phyloP scores from a whole-genome alignment of 2,888 invertebrate genomes.

The Ceriagrion tenellum region DNA sequence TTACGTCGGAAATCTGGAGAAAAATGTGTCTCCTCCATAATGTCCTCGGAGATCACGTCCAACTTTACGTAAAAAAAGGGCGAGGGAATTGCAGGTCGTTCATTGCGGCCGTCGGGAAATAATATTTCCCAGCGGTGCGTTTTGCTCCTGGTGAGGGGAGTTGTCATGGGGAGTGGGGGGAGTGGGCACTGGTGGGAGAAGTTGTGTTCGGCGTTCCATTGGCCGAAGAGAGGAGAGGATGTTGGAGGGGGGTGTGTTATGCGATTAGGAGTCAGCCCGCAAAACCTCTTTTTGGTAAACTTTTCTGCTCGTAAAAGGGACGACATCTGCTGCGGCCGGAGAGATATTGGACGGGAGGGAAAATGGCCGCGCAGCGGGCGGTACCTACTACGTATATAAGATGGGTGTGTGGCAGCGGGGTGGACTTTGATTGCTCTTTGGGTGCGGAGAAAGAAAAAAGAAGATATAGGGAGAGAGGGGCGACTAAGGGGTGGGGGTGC shows the following conservation, averaged over 20 bases:
- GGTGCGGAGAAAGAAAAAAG: neutral
- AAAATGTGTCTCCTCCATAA: too few species aligned
- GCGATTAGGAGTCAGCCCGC: slow-evolving; percentile 25
- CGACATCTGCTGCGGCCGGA: slow-evolving; percentile 51
- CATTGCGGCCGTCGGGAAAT: neutral
- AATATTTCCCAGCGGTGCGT: neutral
- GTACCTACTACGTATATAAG: neutral
- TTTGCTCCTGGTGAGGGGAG: neutral
- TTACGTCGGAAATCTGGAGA: neutral
- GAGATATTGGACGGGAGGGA: slow-evolving; percentile 39
- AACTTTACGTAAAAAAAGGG: too few species aligned
- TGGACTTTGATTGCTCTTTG: too few species aligned
- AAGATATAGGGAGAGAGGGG: neutral
- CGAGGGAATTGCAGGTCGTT: too few species aligned
- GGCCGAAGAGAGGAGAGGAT: neutral
- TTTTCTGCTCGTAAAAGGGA: slow-evolving; percentile 43
- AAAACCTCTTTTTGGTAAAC: slow-evolving; percentile 16
- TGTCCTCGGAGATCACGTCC: too few species aligned
- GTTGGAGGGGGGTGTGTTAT: neutral
- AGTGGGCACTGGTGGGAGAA: neutral
- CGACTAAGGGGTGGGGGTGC: too few species aligned
- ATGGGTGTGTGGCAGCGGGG: too few species aligned
- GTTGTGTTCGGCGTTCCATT: neutral
- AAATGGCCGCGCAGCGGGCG: neutral
- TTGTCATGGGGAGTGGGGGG: neutral